Evolutionary conservation across 2,888 invertebrate genomes (phyloP).

Genomic region (Dynastes grantii): DNA sequence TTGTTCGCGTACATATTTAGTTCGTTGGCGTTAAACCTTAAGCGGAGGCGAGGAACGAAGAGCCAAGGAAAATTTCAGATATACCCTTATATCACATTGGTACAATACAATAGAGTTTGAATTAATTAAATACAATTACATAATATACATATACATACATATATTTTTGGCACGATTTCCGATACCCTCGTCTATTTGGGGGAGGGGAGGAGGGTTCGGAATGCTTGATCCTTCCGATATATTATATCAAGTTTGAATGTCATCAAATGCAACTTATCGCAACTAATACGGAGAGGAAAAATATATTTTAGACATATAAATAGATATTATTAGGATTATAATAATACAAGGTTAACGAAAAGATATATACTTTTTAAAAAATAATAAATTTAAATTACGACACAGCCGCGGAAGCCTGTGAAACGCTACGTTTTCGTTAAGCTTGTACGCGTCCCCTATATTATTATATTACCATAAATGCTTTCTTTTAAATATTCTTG

Average conservation of each 20-base stretch:
- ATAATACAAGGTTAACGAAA: background rate
- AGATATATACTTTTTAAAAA: background rate
- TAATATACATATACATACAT: no score
- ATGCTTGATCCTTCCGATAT: background rate
- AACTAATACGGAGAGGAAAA: constrained; percentile 1
- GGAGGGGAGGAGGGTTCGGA: background rate
- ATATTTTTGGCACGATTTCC: constrained; percentile 36
- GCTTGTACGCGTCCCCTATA: no score
- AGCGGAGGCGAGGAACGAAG: background rate
- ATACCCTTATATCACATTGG: constrained; percentile 29
- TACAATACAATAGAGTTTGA: background rate
- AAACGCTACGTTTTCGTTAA: no score
- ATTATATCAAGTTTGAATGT: constrained; percentile 20
- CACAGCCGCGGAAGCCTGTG: no score
- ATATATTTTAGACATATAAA: background rate
- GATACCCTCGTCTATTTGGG: background rate
- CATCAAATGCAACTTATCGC: background rate
- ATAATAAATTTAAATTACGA: background rate
- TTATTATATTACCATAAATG: no score
- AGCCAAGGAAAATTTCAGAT: background rate
- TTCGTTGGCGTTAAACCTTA: no score
- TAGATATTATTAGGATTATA: background rate
- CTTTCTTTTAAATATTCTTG: background rate
- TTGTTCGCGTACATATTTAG: no score
- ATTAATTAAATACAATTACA: constrained; percentile 10